phyloP scores from a whole-genome alignment of 1,140 invertebrate species.

The Macrocentrus cingulum region DNA sequence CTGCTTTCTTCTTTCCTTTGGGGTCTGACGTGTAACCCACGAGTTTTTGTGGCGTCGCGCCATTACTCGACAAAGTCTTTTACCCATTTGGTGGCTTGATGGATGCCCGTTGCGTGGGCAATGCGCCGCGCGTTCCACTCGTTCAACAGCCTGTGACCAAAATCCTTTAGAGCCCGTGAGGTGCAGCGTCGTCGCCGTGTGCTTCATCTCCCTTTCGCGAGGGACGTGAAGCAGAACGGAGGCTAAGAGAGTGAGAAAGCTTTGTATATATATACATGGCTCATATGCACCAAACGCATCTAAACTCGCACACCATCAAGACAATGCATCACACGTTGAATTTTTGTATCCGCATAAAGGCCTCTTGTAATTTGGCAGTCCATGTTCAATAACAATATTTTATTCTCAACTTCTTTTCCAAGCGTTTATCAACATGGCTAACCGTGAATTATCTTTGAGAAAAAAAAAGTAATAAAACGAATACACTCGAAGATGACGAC shows the following conservation, averaged over 20 bases:
- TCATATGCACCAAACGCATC: no score
- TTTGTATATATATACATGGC: no score
- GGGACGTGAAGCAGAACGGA: no score
- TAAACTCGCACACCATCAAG: no score
- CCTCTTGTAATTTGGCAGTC: not conserved
- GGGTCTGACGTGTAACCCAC: slow-evolving; percentile 26
- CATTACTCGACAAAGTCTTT: slow-evolving; percentile 54
- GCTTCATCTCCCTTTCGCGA: not conserved
- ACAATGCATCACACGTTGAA: no score
- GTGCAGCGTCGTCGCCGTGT: slow-evolving; percentile 2
- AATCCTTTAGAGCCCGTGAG: slow-evolving; percentile 12
- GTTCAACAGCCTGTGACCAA: slow-evolving; percentile 37
- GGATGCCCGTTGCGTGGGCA: slow-evolving; percentile 52
- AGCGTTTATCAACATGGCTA: no score
- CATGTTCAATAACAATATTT: slow-evolving; percentile 1
- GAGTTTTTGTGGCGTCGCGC: slow-evolving; percentile 45
- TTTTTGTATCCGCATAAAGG: no score
- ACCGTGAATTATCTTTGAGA: no score
- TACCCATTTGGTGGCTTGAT: slow-evolving; percentile 47
- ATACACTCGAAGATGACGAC: not conserved
- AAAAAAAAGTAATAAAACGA: not conserved
- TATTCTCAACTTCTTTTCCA: not conserved
- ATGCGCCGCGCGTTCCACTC: slow-evolving; percentile 21
- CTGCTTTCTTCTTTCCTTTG: slow-evolving; percentile 7
- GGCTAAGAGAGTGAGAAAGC: no score